Evolutionary conservation across 2,113 vertebrate species (phyloP).

Genomic region (Australoheros scitulus): DNA sequence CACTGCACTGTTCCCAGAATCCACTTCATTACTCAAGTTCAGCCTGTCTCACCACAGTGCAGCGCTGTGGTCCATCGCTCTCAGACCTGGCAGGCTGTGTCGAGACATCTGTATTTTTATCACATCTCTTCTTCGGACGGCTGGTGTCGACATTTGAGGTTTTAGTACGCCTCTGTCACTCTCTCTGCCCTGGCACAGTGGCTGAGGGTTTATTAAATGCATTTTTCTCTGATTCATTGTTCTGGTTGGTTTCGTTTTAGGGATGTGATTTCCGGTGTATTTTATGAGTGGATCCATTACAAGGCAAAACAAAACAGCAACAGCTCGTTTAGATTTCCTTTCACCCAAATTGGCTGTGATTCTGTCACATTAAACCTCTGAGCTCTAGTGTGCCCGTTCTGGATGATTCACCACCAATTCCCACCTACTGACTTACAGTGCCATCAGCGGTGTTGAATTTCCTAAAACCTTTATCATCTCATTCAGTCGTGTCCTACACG

Average conservation of each 20-base stretch:
- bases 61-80: neutral
- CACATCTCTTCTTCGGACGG: neutral
- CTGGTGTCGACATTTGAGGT: neutral
- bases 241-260: neutral
- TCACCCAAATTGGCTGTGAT: neutral
- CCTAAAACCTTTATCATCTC: constrained; percentile 9
- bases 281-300: neutral
- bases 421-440: neutral
- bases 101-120: constrained; percentile 22
- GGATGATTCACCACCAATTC: neutral
- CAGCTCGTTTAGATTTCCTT: neutral
- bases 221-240: neutral
- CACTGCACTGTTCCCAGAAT: constrained; percentile 3
- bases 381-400: neutral
- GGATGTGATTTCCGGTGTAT: neutral
- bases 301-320: neutral
- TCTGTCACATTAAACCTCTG: neutral
- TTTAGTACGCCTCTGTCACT: neutral
- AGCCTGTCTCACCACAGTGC: neutral
- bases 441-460: neutral
- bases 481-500: neutral
- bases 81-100: neutral
- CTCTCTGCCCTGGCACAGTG: neutral
- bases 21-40: neutral
- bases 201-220: neutral